Conservation (phyloP, 2,113 vertebrate species). For the Channa maculata region DNA sequence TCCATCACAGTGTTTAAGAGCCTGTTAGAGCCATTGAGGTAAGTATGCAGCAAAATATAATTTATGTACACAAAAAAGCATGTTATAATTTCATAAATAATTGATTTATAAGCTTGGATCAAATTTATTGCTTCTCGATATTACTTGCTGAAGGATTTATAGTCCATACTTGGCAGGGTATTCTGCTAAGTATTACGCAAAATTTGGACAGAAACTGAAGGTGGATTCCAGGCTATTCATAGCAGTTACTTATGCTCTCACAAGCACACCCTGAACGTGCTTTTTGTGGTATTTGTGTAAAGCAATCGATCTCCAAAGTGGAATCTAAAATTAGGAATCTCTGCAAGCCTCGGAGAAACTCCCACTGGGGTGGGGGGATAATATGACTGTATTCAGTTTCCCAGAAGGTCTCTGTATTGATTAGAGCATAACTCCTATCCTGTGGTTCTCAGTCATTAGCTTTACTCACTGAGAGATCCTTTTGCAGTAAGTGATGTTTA, state of each 20-base stretch:
- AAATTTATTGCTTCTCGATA: constrained; percentile 3
- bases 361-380: constrained; percentile 19
- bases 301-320: constrained; percentile 50
- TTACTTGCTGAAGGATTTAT: constrained; percentile 30
- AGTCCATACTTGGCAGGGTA: not conserved
- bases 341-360: constrained; percentile 41
- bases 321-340: constrained; percentile 68
- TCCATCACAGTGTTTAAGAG: not conserved
- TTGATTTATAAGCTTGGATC: constrained; percentile 1
- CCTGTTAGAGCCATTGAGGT: not conserved
- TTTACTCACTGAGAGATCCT: constrained; percentile 22
- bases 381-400: constrained; percentile 59
- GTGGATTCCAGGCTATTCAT: constrained; percentile 12
- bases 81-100: not conserved
- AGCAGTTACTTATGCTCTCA: constrained; percentile 12
- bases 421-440: constrained; percentile 49
- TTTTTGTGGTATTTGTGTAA: constrained; percentile 40
- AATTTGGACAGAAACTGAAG: constrained; percentile 15
- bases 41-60: not conserved
- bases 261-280: constrained; percentile 19
- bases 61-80: not conserved
- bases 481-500: constrained; percentile 41
- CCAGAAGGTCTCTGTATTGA: constrained; percentile 69
- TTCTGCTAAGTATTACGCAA: constrained; percentile 30
- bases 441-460: constrained; percentile 22